Conservation (phyloP, 2,888 invertebrate species). For the Masnerella sp. region DNA sequence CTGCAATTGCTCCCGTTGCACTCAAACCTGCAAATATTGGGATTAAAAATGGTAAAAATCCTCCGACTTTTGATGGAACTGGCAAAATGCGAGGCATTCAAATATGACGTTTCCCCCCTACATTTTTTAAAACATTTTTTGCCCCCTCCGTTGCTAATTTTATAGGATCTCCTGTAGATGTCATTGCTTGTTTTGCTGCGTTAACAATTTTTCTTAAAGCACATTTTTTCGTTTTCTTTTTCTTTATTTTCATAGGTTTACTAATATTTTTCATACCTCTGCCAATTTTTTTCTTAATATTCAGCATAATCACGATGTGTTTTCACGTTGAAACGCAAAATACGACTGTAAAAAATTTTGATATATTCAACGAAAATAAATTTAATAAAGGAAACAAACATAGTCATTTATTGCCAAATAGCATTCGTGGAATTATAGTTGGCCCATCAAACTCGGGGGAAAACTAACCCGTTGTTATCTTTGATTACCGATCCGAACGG, state of each 20-base stretch:
- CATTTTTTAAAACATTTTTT: slow-evolving; percentile 13
- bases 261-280: not conserved
- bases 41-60: slow-evolving; percentile 46
- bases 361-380: not conserved
- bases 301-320: not conserved
- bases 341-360: no score
- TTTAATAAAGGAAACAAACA: not conserved
- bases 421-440: not conserved
- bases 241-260: no score
- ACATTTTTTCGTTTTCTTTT: not conserved
- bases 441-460: slow-evolving; percentile 61
- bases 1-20: slow-evolving; percentile 67
- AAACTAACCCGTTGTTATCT: slow-evolving; percentile 1
- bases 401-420: slow-evolving; percentile 8
- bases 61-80: slow-evolving; percentile 49
- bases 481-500: slow-evolving; percentile 8
- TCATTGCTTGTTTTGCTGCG: not conserved
- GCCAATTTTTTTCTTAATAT: not conserved
- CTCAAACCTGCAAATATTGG: slow-evolving; percentile 37
- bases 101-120: slow-evolving; percentile 15
- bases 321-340: not conserved
- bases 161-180: not conserved
- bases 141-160: slow-evolving; percentile 13
- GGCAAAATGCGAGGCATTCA: slow-evolving; percentile 20
- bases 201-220: slow-evolving; percentile 3